phyloP scores from a whole-genome alignment of 2,888 invertebrate genomes.

The Xestia xanthographa region DNA sequence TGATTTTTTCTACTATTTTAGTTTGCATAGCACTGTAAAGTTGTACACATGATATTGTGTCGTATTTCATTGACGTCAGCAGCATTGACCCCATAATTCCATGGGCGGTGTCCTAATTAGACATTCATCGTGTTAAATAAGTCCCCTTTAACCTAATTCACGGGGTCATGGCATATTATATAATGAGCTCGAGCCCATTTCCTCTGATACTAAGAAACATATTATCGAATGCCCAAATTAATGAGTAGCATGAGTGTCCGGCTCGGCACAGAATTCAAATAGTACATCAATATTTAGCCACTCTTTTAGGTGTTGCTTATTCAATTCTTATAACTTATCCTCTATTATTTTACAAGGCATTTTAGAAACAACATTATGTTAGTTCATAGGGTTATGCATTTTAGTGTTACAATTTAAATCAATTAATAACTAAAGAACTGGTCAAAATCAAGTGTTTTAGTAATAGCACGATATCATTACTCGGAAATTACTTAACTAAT shows the following conservation, averaged over 20 bases:
- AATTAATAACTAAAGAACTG: not conserved
- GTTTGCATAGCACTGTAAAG: not conserved
- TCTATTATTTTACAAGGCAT: not conserved
- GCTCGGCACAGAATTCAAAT: not conserved
- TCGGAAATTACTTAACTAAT: slow-evolving; percentile 41
- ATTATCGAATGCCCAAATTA: not conserved
- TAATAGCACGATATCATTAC: slow-evolving; percentile 21
- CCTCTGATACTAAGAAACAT: not conserved
- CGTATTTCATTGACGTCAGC: slow-evolving; percentile 32
- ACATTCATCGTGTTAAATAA: slow-evolving; percentile 25
- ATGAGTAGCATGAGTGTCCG: accelerated
- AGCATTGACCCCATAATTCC: slow-evolving; percentile 40
- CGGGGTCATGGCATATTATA: slow-evolving; percentile 14
- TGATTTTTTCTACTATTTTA: not conserved
- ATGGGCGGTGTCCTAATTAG: slow-evolving; percentile 34
- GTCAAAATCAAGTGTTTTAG: slow-evolving; percentile 13
- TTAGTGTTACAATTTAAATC: not conserved
- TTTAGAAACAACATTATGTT: not conserved
- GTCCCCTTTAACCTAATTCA: slow-evolving; percentile 21
- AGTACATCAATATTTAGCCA: not conserved
- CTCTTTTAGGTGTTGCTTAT: not conserved
- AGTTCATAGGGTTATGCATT: not conserved
- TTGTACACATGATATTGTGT: slow-evolving; percentile 13
- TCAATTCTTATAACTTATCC: not conserved
- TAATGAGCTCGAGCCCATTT: too few species aligned